Conservation (phyloP, 2,113 vertebrate genomes). For the Anarrhichthys ocellatus region DNA sequence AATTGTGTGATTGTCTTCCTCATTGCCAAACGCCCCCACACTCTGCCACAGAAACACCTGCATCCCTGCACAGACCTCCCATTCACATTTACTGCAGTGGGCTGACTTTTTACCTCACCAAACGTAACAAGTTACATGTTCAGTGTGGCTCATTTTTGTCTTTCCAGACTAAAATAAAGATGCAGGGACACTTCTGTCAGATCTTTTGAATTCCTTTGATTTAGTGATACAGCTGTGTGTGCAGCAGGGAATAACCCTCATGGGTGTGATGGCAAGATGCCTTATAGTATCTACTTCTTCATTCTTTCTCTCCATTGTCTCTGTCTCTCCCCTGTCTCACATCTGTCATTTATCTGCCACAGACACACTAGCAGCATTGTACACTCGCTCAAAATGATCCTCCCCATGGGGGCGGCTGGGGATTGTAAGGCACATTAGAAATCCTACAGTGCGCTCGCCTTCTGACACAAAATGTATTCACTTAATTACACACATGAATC, state of each 20-base stretch:
- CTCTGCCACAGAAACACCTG: conserved; percentile 48
- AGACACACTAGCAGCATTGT: conserved; percentile 35
- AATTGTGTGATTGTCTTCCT: conserved; percentile 73
- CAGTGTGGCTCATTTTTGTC: conserved; percentile 51
- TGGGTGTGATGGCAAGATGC: conserved; percentile 34
- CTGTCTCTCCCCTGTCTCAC: conserved; percentile 23
- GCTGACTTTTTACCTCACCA: conserved; percentile 32
- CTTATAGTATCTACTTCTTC: conserved; percentile 24
- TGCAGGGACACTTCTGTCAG: conserved; percentile 28
- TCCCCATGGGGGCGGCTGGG: conserved; percentile 42
- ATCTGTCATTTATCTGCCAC: conserved; percentile 52
- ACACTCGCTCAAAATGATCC: conserved; percentile 49
- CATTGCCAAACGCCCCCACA: conserved; percentile 62
- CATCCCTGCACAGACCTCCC: conserved; percentile 49
- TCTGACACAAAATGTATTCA: conserved; percentile 69
- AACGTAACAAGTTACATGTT: conserved; percentile 30
- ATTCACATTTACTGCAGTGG: conserved; percentile 51
- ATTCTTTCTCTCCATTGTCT: conserved; percentile 24
- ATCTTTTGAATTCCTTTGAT: conserved; percentile 48
- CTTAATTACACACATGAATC: conserved; percentile 75
- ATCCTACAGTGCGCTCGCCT: conserved; percentile 52
- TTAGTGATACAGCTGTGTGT: conserved; percentile 14
- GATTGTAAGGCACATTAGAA: conserved; percentile 57
- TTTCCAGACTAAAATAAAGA: conserved; percentile 46
- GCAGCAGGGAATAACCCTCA: conserved; percentile 23